A percentile compares a stretch with the other conserved stretches of the same genome.
These are phyloP conservation scores for Diachrysia chrysitis DNA, from an alignment of 2,888 invertebrate genomes.

Conservation along the genomic window DNA sequence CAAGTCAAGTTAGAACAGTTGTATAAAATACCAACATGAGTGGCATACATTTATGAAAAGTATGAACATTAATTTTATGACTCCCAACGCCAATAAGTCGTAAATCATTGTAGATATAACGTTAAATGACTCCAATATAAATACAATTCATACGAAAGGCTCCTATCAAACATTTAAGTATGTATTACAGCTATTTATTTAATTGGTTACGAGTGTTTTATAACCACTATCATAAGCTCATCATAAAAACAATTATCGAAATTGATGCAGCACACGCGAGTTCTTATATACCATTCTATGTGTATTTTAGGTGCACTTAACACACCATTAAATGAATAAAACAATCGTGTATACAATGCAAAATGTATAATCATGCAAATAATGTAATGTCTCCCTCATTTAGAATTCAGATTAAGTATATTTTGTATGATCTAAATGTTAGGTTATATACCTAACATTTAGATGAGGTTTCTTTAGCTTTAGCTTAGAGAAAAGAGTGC, in stretches of 20 bases:
- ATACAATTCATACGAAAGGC: slow-evolving; percentile 22
- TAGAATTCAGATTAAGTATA: not conserved
- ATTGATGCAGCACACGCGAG: slow-evolving; percentile 29
- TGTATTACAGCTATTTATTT: slow-evolving; percentile 40
- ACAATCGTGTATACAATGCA: slow-evolving; percentile 6
- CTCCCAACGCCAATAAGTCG: slow-evolving; percentile 16
- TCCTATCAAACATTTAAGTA: slow-evolving; percentile 5
- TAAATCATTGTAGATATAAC: slow-evolving; percentile 8
- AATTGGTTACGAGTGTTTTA: slow-evolving; percentile 47
- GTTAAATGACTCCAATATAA: slow-evolving; percentile 27
- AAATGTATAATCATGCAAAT: not conserved
- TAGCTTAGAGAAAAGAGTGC: not conserved
- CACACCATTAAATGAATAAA: not conserved
- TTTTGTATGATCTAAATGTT: too few species aligned
- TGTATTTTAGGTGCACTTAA: not conserved
- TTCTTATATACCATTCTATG: not conserved
- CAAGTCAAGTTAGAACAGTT: not conserved
- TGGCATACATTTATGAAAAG: not conserved
- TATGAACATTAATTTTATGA: not conserved
- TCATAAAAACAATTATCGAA: slow-evolving; percentile 36
- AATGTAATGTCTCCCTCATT: not conserved
- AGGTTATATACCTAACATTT: not conserved
- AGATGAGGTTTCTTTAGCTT: not conserved
- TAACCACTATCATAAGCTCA: slow-evolving; percentile 28
- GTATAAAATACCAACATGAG: not conserved